A percentile compares a stretch with the other conserved stretches of the same genome.
These are phyloP conservation scores for Bombyx mori DNA, from an alignment of 1,140 invertebrate genomes.

Conservation along the genomic window ASM3026992v2 NC_085118.1:5192001-5192500, in stretches of 20 bases:
- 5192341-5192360: constrained; percentile 68
- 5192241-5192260: constrained; percentile 53
- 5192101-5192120: constrained; percentile 30
- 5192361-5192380: constrained; percentile 55
- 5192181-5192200: constrained; percentile 60
- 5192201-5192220: constrained; percentile 47
- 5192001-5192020: constrained; percentile 53
- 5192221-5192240: constrained; percentile 50
- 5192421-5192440: constrained; percentile 65
- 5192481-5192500: constrained; percentile 47
- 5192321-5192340: constrained; percentile 69
- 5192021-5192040: constrained; percentile 47
- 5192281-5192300: constrained; percentile 65
- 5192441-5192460: constrained; percentile 65
- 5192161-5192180: constrained; percentile 59
- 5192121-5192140: constrained; percentile 24
- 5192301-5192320: constrained; percentile 69
- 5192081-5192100: constrained; percentile 34
- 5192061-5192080: constrained; percentile 61
- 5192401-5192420: constrained; percentile 59
- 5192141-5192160: constrained; percentile 32
- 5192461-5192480: constrained; percentile 53
- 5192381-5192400: constrained; percentile 67
- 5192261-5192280: constrained; percentile 35
- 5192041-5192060: constrained; percentile 37